Evolutionary conservation across 2,888 invertebrate genomes (phyloP).

Genomic region (Agapostemon virescens): DNA sequence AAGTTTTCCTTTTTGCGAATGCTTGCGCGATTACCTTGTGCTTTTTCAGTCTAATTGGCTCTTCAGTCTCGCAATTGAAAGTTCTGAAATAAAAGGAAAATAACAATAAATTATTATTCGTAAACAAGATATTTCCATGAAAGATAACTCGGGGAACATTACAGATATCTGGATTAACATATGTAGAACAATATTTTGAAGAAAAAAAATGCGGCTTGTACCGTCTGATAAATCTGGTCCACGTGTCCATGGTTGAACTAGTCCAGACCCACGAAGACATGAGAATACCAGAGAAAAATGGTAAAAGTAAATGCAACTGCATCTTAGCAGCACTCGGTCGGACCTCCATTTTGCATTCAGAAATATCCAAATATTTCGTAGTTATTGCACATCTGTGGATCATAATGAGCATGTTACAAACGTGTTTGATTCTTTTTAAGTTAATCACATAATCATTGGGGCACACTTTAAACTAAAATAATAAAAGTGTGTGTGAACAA

Average conservation of each 20-base stretch:
- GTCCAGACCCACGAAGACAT: conserved; percentile 98
- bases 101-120: too few relatives aligned
- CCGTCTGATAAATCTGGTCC: conserved; percentile 93
- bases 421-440: background rate
- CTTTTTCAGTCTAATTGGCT: conserved; percentile 89
- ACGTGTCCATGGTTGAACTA: conserved; percentile 89
- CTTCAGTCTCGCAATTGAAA: conserved; percentile 86
- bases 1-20: conserved; percentile 92
- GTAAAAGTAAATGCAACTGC: conserved; percentile 90
- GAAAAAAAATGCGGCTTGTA: conserved; percentile 77
- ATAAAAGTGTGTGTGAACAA: background rate
- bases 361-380: conserved; percentile 74
- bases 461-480: too few relatives aligned
- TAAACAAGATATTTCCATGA: too few relatives aligned
- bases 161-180: too few relatives aligned
- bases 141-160: too few relatives aligned
- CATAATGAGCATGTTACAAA: conserved; percentile 7
- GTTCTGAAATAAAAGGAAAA: conserved; percentile 83
- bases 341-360: conserved; percentile 85
- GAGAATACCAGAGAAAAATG: conserved; percentile 91
- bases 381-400: conserved; percentile 80
- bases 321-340: conserved; percentile 91
- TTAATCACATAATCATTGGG: background rate
- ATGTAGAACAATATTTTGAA: background rate
- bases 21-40: conserved; percentile 96